Base-by-base conservation (phyloP, 2,888 invertebrate genomes). In the Lottia gigantea region DNA sequence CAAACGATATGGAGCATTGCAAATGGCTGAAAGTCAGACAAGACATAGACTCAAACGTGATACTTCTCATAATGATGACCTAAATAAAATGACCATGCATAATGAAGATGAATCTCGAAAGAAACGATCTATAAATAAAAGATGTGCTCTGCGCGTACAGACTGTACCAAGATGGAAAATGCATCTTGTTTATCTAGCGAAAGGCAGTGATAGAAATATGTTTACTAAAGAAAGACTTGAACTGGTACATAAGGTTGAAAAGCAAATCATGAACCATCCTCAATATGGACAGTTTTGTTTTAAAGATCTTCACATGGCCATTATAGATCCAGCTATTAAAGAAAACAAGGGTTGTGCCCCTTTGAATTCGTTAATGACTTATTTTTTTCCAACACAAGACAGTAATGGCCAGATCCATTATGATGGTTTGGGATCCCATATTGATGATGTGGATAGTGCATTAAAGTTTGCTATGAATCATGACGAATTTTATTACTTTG, bases 401-500 rank as follows among this genome's bases (percentile, higher is more conserved):
- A 64, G 64, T 2, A 64, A 67, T 1, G 81, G 81, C 0, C 71
- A 74, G 40, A 68, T 82, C 25, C 77, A 77, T 70, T 85, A 82
- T 69, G 86, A 86, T 72, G 85, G 85, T 0, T 74, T 83, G 4
- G 86, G 86, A 7, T 55, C 71, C 8, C 82, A 82, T 40, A 71
- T 84, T 62, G 80, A 78, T 12, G 78, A 84, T 55, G 75, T 85
- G n/a, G 79, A 83, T 47, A 80, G 81, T 73, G 83, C 85, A 2
- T 74, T 86, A 62, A 78, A 73, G 14, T 73, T 80, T n/a, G 85
- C 85, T 26, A 83, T 85, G 83, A 83, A 78, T 7, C 77, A 82
- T 6, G 79, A 81, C 7, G 78, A 83, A 49, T 85, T 84, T 70
- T 86, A 85, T 70, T 86, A 83, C 71, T 86, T 79, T 72, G 85